Base-by-base conservation (phyloP, 2,797 vertebrate species). In the Agapornis canus region DNA sequence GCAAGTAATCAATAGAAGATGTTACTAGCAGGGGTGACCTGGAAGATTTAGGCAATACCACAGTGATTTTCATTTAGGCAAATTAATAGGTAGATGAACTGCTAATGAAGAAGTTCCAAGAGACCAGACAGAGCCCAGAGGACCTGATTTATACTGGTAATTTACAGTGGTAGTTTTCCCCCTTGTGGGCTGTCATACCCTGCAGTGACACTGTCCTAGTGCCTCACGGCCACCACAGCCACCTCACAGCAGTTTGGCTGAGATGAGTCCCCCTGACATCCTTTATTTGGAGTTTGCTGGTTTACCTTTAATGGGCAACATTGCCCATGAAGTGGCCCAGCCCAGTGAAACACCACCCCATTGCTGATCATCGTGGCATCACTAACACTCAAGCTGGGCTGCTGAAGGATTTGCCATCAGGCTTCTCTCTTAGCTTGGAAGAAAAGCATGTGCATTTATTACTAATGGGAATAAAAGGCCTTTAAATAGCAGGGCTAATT, bases 391-490 rank as follows among this genome's bases (percentile, higher is more conserved):
- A 13, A 0, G 1, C 39, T 51, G 42, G 47, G 40, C 65, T 66
- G 42, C n/a, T 47, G 39, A 73, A 87, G 63, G 63, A 70, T 79
- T 56, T 86, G 21, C 25, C 49, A 18, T 25, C 1, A 57, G 52
- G 52, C 31, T 54, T 54, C 20, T 54, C 31, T 54, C 19, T 54
- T 54, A 54, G 52, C 52, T 85, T 85, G 66, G n/a, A 84, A 84
- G 51, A 89, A n/a, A 2, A 51, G 21, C 48, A 3, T 9, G 29
- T 84, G 64, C 31, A 25, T 76, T 82, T 93, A 25, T 70, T 86
- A 70, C 47, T 72, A 70, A 79, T 40, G 39, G 14, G 5, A 94
- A 84, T 82, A 89, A 89, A 94, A 95, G 88, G 85, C 92, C 93
- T 95, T 82, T 77, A 70, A 90, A 69, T 51, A 82, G 42, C 78